These are phyloP conservation scores for Orussus abietinus DNA, from an alignment of 1,140 invertebrate genomes.

Conservation along the genomic window DNA sequence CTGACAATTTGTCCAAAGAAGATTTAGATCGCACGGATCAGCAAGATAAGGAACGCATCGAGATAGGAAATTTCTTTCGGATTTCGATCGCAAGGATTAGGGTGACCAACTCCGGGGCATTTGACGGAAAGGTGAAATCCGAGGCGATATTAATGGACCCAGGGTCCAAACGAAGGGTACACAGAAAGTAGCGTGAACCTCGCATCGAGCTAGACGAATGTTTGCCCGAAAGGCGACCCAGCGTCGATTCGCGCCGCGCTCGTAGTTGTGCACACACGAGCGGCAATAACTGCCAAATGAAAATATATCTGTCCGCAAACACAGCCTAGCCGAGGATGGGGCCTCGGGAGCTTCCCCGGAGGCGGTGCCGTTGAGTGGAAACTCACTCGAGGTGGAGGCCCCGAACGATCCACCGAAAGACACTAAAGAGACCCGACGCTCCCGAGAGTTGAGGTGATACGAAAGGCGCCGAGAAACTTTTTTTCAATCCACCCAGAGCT, in stretches of 20 bases:
- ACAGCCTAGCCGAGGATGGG: too few species aligned
- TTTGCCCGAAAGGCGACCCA: slow-evolving; percentile 37
- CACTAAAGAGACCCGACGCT: too few species aligned
- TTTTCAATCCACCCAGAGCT: too few species aligned
- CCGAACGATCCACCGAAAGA: too few species aligned
- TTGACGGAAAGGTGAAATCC: slow-evolving; percentile 42
- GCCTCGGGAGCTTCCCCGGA: too few species aligned
- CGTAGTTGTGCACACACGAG: slow-evolving; percentile 34
- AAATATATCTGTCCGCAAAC: slow-evolving; percentile 53
- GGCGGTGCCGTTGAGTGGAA: slow-evolving; percentile 17
- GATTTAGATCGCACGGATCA: too few species aligned
- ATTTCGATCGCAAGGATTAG: too few species aligned
- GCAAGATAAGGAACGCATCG: too few species aligned
- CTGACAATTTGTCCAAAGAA: too few species aligned
- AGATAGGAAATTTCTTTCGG: too few species aligned
- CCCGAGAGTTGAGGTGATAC: too few species aligned
- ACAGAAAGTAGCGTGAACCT: slow-evolving; percentile 7
- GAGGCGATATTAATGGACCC: slow-evolving; percentile 50
- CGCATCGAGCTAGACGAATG: slow-evolving; percentile 23
- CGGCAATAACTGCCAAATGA: slow-evolving; percentile 54
- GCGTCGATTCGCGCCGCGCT: slow-evolving; percentile 19
- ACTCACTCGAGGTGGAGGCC: slow-evolving; percentile 17
- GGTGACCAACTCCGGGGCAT: slow-evolving; percentile 19
- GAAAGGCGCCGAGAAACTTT: too few species aligned
- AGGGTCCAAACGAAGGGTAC: slow-evolving; percentile 34